Evolutionary conservation across 2,888 invertebrate genomes (phyloP), one percentile per base, ranked within the genome.

Genomic region (Papilio gigon): DNA sequence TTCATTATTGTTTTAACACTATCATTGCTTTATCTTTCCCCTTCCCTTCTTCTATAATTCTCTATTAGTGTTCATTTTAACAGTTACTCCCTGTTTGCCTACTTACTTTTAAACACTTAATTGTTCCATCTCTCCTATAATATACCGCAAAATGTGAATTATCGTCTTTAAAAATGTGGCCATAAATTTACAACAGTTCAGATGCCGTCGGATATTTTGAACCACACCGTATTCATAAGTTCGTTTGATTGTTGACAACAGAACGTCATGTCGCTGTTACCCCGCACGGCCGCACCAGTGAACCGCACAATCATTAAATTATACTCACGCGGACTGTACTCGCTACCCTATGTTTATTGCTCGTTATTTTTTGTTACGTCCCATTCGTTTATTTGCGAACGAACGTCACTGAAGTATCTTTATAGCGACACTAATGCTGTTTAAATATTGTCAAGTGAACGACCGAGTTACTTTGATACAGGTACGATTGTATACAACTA

Each of bases 281-380:
- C 65, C 56, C 62, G 56, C 50, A 47, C 62, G 40, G 40, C 44
- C 44, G 53, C 66, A 60, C 50, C 68, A 56, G 63, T 61, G 67
- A 60, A 61, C 58, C 47, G 62, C 33, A 47, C 67, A 50, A 50
- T 60, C 67, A 65, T 61, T 59, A 60, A 70, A 70, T 64, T 64
- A 60, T 37, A 53, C 30, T 37, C 30, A n/a, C 11, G 50, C n/a
- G 59, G 69, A 70, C 67, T 81, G 77, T 80, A 78, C 80, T 78
- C 74, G 73, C 72, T 76, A 67, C 67, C 86, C 80, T 88, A 86
- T 88, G 81, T 79, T 75, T 79, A 76, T 75, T 77, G 82, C 85
- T 89, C 88, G 87, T 89, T 89, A 89, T 87, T 85, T 68, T 75
- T 73, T 50, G 50, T 63, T 35, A 65, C 65, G 47, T 65, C 47